These are phyloP conservation scores for Gallinago nigripennis DNA, from an alignment of 2,797 vertebrate genomes.

Conservation along the genomic window DNA sequence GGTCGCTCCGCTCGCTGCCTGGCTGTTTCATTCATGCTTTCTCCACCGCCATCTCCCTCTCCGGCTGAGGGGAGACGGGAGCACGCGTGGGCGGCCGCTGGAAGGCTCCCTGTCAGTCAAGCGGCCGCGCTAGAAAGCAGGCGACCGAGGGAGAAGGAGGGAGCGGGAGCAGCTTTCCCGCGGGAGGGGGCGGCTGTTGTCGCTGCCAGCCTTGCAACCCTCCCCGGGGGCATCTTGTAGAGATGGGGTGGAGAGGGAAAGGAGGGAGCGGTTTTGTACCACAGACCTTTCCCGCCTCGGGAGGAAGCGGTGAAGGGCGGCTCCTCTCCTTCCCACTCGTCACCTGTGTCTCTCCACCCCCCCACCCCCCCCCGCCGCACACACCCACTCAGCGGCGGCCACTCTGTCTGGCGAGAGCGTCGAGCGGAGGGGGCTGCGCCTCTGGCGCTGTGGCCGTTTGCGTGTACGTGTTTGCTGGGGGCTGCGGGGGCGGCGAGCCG, in stretches of 20 bases:
- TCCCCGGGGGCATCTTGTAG: conserved; percentile 18
- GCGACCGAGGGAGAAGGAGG: conserved; percentile 34
- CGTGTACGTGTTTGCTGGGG: neutral
- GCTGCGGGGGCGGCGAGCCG: neutral
- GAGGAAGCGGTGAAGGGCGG: neutral
- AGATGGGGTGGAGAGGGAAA: neutral
- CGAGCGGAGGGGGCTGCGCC: neutral
- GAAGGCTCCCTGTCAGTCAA: conserved; percentile 76
- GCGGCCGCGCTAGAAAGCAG: conserved; percentile 65
- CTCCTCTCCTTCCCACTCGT: neutral
- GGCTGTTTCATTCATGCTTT: conserved; percentile 74
- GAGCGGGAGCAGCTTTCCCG: conserved; percentile 39
- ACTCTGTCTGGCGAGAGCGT: neutral
- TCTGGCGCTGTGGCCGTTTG: neutral
- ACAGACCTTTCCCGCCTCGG: neutral
- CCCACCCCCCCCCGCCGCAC: neutral
- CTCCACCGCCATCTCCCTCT: conserved; percentile 28
- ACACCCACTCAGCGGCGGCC: neutral
- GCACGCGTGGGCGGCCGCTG: conserved; percentile 72
- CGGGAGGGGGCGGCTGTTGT: conserved; percentile 69
- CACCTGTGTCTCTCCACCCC: neutral
- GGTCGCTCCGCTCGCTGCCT: neutral
- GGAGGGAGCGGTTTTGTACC: neutral
- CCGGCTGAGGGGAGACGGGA: conserved; percentile 52
- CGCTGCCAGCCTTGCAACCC: conserved; percentile 29